Evolutionary conservation across 2,113 vertebrate species (phyloP).

Genomic region (Pseudorhombus dupliciocellatus): DNA sequence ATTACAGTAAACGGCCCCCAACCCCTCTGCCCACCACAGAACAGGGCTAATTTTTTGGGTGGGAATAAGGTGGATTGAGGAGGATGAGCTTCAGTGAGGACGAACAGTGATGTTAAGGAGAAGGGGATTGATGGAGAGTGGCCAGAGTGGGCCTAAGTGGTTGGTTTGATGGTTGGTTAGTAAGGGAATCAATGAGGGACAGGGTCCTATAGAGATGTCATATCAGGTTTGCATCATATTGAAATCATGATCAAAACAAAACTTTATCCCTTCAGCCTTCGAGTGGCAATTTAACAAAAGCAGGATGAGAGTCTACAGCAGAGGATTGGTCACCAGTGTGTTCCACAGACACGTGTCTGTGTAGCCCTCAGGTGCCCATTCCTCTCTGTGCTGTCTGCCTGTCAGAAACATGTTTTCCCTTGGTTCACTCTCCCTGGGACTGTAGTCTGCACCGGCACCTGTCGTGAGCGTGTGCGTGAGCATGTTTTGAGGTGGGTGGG

Average conservation of each 20-base stretch:
- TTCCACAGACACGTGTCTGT: slow-evolving; percentile 2
- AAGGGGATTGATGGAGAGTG: background rate
- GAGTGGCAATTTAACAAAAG: slow-evolving; percentile 5
- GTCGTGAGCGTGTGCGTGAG: slow-evolving; percentile 30
- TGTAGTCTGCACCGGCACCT: slow-evolving; percentile 25
- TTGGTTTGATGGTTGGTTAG: background rate
- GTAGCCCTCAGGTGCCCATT: slow-evolving; percentile 23
- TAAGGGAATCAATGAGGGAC: slow-evolving; percentile 3
- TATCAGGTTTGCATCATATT: background rate
- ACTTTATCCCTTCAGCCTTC: background rate
- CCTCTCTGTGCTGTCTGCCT: background rate
- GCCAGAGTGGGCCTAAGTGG: background rate
- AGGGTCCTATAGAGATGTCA: background rate
- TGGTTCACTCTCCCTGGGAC: background rate
- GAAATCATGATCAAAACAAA: slow-evolving; percentile 11
- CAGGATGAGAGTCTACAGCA: background rate
- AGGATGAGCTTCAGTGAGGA: slow-evolving; percentile 17
- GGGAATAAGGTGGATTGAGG: slow-evolving; percentile 22
- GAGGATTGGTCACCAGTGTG: slow-evolving; percentile 3
- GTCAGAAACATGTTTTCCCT: slow-evolving; percentile 4
- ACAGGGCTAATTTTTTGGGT: slow-evolving; percentile 34
- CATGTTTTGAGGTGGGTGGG: background rate
- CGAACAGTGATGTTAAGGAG: background rate
- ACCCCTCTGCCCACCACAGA: slow-evolving; percentile 32
- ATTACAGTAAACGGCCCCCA: slow-evolving; percentile 77